Evolutionary conservation across 2,888 invertebrate genomes (phyloP), one percentile per base, ranked within the genome.

Genomic region (Lordiphosa andalusiaca): DNA sequence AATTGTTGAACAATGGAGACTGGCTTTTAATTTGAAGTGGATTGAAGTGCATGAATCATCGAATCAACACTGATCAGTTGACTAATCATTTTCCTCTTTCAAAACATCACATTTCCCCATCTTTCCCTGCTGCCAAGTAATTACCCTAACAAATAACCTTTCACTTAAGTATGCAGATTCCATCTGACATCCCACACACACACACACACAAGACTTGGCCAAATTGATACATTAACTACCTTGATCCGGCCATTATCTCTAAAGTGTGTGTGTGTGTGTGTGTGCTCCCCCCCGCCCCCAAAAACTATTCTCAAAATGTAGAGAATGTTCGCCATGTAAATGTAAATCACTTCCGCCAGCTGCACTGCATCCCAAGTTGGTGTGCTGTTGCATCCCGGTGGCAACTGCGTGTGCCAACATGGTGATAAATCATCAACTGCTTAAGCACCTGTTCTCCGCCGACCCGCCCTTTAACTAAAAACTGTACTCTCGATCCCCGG

Each of bases 141-240:
- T 63, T 63, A 63, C 67, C 63, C 59, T 23, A 38, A 30, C 30
- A 30, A 67, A 63, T 59, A 66, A 66, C 60, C 67, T 63, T 59
- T 67, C 63, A 63, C 59, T 63, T 63, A 63, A 67, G 51, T 38
- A 60, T 39, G 61, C 44, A 48, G 46, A 9, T 41, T 40, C 10
- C 57, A 47, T 13, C 53, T 25, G 44, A 35, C 57, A 33, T 25
- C 10, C 44, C 10, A 30, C n/a, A n/a, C n/a, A 30, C 37, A n/a
- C 47, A 53, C 72, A 57, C 56, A 21, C 59, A 37, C 23, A 40
- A 38, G 38, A 12, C 30, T 9, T 37, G 50, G 59, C 67, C 47
- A 81, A 84, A 76, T 76, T 76, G 76, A 76, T 76, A 76, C 76
- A 76, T 76, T 81, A 84, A 76, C 76, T 76, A 84, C 84, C 76